Evolutionary conservation across 2,888 invertebrate species (phyloP).

Genomic region (Agriopis marginaria): DNA sequence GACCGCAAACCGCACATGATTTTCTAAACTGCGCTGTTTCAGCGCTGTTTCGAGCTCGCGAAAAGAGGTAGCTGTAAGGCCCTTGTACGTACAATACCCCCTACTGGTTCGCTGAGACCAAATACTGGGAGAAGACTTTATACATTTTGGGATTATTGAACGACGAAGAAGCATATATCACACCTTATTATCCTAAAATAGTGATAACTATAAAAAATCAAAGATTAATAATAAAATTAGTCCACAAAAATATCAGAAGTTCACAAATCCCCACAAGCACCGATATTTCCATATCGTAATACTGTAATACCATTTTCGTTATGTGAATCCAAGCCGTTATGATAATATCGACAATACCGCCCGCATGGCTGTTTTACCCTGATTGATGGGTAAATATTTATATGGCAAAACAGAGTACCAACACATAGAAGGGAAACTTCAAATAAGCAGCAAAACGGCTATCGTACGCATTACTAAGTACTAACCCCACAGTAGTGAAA

Average conservation of each 20-base stretch:
- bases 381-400: conserved; percentile 41
- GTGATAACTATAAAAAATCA: too few relatives aligned
- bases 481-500: too few relatives aligned
- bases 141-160: too few relatives aligned
- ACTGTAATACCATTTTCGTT: conserved; percentile 37
- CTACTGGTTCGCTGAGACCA: too few relatives aligned
- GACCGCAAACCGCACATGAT: too few relatives aligned
- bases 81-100: too few relatives aligned
- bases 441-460: neutral
- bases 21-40: too few relatives aligned
- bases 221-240: neutral
- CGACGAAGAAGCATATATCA: too few relatives aligned
- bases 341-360: conserved; percentile 40
- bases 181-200: too few relatives aligned
- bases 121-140: too few relatives aligned
- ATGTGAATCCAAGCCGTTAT: conserved; percentile 30
- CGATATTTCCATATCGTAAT: conserved; percentile 30
- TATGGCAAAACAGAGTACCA: conserved; percentile 13
- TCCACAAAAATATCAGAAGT: neutral
- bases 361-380: conserved; percentile 37
- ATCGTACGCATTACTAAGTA: neutral
- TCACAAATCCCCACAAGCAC: conserved; percentile 3
- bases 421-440: neutral
- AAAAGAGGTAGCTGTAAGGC: too few relatives aligned
- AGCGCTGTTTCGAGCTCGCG: too few relatives aligned